Evolutionary conservation across 2,113 vertebrate genomes (phyloP), one percentile per base, ranked within the genome.

Genomic region (Halcyon senegalensis): DNA sequence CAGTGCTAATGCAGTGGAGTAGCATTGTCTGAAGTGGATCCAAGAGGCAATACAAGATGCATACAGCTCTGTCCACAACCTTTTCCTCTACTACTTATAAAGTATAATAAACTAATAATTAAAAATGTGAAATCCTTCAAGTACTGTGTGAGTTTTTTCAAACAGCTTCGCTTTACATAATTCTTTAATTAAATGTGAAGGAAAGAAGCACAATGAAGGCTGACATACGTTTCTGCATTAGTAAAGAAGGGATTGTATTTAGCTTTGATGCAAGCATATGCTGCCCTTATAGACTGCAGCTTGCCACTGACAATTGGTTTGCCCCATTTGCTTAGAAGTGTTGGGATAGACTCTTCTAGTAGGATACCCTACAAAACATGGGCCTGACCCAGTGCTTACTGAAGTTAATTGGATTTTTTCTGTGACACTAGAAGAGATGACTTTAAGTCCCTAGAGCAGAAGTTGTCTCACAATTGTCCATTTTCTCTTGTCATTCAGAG

Each of bases 101-200:
- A 14, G 17, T 58, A 5, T 11, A 55, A 68, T 14, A 55, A 91
- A 63, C 13, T 67, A 80, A 48, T 73, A 79, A 77, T 24, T 44
- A 67, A 77, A 94, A 89, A 70, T 35, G 24, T 35, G 30, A 74
- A 78, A 35, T 44, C 23, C 7, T 64, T 72, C 39, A n/a, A 82
- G 37, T 7, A 24, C 28, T 53, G 13, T 37, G 33, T 51, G 28
- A 9, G 10, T 27, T 46, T 46, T 64, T 83, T 43, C 59, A 84
- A 68, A 50, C 17, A 74, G 35, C 16, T 59, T 63, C 25, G 20
- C 31, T 86, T 81, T 2, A 23, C 18, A 6, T 5, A 48, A 66
- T 80, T 86, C 35, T 79, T 60, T 41, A 84, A 95, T 89, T 92
- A 89, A 92, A 90, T 44, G 23, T 80, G 67, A 74, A 94, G 86